Percentiles rank a stretch among this genome's conserved stretches.
phyloP scores from a whole-genome alignment of 2,888 invertebrate species.

The Drosophila suboccidentalis region DNA sequence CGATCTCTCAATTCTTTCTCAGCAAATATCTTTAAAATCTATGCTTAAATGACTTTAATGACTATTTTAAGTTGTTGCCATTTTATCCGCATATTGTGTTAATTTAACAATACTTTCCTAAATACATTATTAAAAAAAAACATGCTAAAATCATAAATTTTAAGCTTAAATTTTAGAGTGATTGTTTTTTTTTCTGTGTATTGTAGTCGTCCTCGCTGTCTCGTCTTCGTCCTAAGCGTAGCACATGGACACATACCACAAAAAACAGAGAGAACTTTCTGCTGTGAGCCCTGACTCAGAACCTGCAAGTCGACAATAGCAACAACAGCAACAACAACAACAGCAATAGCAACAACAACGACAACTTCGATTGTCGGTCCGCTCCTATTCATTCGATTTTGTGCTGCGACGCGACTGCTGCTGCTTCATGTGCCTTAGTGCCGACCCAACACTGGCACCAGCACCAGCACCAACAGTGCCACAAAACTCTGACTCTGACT shows the following conservation, averaged over 20 bases:
- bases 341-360: conserved; percentile 29
- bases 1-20: no score
- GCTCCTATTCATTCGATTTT: conserved; percentile 64
- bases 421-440: conserved; percentile 47
- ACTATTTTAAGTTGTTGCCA: no score
- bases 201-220: conserved; percentile 31
- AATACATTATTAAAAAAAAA: no score
- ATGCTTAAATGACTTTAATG: no score
- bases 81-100: no score
- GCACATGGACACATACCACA: conserved; percentile 59
- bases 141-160: no score
- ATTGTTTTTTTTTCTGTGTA: no score
- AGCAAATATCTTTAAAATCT: no score
- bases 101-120: no score
- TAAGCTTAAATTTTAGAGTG: no score
- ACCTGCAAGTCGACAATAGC: conserved; percentile 49
- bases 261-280: conserved; percentile 41
- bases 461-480: conserved; percentile 24
- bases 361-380: conserved; percentile 43
- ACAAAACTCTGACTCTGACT: conserved; percentile 26
- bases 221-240: conserved; percentile 48
- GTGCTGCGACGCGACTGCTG: conserved; percentile 24
- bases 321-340: conserved; percentile 20
- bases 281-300: conserved; percentile 58
- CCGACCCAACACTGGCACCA: conserved; percentile 46